Evolutionary conservation across 2,888 invertebrate genomes (phyloP), one percentile per base, ranked within the genome.

Genomic region (Hemithea aestivaria): DNA sequence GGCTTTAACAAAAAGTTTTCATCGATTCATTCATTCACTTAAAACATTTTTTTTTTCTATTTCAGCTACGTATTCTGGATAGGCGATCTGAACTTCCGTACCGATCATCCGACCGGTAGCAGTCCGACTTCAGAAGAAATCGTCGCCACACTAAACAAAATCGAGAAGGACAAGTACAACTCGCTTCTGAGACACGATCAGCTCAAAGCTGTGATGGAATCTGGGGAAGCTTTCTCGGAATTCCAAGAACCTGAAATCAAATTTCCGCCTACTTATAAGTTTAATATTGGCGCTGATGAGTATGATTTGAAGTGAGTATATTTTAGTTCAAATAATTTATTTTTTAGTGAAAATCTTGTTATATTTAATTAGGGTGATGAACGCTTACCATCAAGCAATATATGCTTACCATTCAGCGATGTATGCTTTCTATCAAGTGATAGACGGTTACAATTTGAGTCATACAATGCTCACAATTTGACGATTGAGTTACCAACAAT

Each of bases 221-320:
- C 87, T 1, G 93, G 93, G 0, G 91, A 93, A 51, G 96, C 96
- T n/a, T 96, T 97, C 66, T 92, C 93, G 7, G 94, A 95, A 71
- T 88, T 97, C 45, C 83, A 77, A 2, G 96, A 96, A 69, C 88
- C 90, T 1, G 79, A 90, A 40, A 92, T 94, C 10, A 89, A 89
- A 33, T 97, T 96, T 74, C 93, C 94, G 10, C 96, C 96, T 7
- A 96, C 96, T 0, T 97, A 95, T 68, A 96, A 96, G 79, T 96
- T 92, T 67, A 88, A 91, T 56, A 91, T 93, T 53, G 92, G 92
- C 9, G 90, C 92, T 0, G 90, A 91, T 50, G 90, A 91, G 28
- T 96, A 95, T 73, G 94, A 96, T 80, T 66, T 92, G 33, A 95
- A 94, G 93, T 94, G 75, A 84, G 90, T 83, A 35, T 30, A n/a